Percentiles rank a stretch among this genome's conserved stretches.
Conservation (phyloP, 2,888 invertebrate species). For the Dryobotodes eremita region DNA sequence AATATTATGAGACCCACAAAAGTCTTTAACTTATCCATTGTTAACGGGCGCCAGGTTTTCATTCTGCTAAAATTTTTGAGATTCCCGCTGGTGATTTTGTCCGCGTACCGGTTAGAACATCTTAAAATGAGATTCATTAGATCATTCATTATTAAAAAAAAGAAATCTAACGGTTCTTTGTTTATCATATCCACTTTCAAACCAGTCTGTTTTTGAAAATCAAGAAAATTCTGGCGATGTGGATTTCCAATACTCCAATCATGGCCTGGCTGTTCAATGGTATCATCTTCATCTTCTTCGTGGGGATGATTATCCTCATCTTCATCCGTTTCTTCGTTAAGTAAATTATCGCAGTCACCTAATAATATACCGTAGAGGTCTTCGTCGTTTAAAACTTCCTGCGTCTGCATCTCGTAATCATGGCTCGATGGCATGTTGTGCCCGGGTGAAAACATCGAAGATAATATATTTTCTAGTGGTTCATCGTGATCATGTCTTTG, state of each 20-base stretch:
- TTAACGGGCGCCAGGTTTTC: slow-evolving; percentile 22
- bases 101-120: slow-evolving; percentile 19
- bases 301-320: slow-evolving; percentile 27
- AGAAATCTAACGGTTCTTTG: slow-evolving; percentile 22
- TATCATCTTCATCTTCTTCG: slow-evolving; percentile 17
- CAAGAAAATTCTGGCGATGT: slow-evolving; percentile 9
- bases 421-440: slow-evolving; percentile 27
- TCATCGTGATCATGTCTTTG: slow-evolving; percentile 27
- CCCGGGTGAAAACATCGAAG: slow-evolving; percentile 13
- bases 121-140: slow-evolving; percentile 21
- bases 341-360: slow-evolving; percentile 26
- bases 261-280: slow-evolving; percentile 20
- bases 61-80: slow-evolving; percentile 25
- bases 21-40: slow-evolving; percentile 21
- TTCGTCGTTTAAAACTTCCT: slow-evolving; percentile 29
- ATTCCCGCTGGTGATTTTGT: slow-evolving; percentile 18
- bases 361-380: slow-evolving; percentile 29
- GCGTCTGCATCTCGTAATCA: slow-evolving; percentile 23
- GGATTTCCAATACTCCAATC: slow-evolving; percentile 11
- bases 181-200: slow-evolving; percentile 25
- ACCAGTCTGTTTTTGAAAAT: slow-evolving; percentile 24
- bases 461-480: slow-evolving; percentile 24
- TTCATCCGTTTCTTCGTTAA: slow-evolving; percentile 14
- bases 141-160: slow-evolving; percentile 14
- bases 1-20: slow-evolving; percentile 10